phyloP scores from a whole-genome alignment of 2,797 vertebrate genomes.

The Antennarius maculatus region DNA sequence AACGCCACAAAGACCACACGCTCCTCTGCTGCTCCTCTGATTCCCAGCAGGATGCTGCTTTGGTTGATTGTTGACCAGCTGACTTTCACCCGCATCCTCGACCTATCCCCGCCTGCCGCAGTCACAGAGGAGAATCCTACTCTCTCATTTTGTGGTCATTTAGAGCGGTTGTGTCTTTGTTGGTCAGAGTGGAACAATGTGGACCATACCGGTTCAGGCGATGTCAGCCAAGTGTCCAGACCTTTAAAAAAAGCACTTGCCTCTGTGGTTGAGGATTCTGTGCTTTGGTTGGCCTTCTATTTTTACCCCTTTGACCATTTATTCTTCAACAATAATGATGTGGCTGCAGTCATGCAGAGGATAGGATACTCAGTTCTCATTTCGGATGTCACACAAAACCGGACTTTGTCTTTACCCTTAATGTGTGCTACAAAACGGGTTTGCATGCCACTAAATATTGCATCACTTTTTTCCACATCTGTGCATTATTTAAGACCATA shows the following conservation, averaged over 20 bases:
- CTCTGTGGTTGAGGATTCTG: conserved; percentile 55
- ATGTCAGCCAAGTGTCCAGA: conserved; percentile 61
- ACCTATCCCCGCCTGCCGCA: conserved; percentile 54
- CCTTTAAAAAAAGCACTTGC: conserved; percentile 15
- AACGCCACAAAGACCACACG: conserved; percentile 41
- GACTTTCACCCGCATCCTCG: conserved; percentile 51
- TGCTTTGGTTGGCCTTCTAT: conserved; percentile 46
- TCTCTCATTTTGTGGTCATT: conserved; percentile 70
- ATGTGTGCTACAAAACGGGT: not conserved
- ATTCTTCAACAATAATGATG: conserved; percentile 51
- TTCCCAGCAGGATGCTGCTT: conserved; percentile 60
- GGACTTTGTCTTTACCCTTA: not conserved
- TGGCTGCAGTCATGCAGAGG: conserved; percentile 47
- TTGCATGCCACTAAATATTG: conserved; percentile 9
- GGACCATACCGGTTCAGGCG: conserved; percentile 35
- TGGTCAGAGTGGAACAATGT: conserved; percentile 63
- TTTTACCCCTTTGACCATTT: conserved; percentile 51
- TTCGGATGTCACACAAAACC: conserved; percentile 7
- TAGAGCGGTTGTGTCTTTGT: conserved; percentile 51
- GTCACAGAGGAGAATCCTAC: conserved; percentile 44
- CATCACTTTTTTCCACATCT: not conserved
- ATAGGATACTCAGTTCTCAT: conserved; percentile 22
- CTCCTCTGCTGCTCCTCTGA: conserved; percentile 21
- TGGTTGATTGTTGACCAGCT: conserved; percentile 50
- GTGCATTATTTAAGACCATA: not conserved